Conservation (phyloP, 2,888 invertebrate genomes). For the Pachycephus smyrnensis region DNA sequence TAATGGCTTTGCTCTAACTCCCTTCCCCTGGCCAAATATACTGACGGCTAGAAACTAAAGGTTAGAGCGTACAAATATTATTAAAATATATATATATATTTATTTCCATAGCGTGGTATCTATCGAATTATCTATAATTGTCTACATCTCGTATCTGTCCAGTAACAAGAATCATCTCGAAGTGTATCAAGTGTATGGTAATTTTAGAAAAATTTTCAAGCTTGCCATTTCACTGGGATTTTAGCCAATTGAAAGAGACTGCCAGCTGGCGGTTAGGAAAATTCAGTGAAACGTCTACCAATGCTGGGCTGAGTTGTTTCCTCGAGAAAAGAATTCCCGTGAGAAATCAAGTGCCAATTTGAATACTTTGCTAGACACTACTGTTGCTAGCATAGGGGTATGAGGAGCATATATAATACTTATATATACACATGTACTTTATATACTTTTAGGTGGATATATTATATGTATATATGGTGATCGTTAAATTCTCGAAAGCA, state of each 20-base stretch:
- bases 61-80: not conserved
- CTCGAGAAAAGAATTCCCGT: not conserved
- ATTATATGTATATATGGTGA: not conserved
- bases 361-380: not conserved
- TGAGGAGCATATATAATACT: not conserved
- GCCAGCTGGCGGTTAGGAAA: not conserved
- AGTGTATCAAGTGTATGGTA: not conserved
- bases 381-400: not conserved
- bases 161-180: too few relatives aligned
- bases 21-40: not conserved
- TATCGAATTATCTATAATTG: not conserved
- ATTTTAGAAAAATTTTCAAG: not conserved
- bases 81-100: too few relatives aligned
- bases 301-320: not conserved
- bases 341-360: not conserved
- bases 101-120: not conserved
- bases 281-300: not conserved
- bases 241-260: not conserved
- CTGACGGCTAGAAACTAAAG: constrained; percentile 49
- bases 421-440: not conserved
- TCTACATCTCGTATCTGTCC: not conserved
- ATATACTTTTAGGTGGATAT: not conserved
- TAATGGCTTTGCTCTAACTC: constrained; percentile 56
- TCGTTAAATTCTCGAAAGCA: not conserved
- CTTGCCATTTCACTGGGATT: not conserved